Evolutionary conservation across 2,113 vertebrate genomes (phyloP).

Genomic region (Melanotaenia duboulayi): DNA sequence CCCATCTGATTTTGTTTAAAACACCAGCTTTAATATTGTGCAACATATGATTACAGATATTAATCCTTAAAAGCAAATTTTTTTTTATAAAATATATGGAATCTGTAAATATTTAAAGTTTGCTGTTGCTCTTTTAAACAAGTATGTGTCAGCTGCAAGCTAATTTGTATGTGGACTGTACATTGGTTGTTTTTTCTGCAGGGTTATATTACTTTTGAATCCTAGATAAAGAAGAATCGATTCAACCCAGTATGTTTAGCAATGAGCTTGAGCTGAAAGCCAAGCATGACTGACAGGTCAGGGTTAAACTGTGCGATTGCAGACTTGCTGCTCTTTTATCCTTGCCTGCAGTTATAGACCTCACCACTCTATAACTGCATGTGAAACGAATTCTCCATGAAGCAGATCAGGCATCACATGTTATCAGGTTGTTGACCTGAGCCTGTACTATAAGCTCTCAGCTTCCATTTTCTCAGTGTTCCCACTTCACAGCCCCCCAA

Average conservation of each 20-base stretch:
- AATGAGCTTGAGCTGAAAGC: slow-evolving; percentile 60
- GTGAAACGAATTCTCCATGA: slow-evolving; percentile 54
- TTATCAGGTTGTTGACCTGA: slow-evolving; percentile 61
- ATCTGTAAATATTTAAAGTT: background rate
- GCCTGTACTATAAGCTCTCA: slow-evolving; percentile 36
- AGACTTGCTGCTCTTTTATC: slow-evolving; percentile 48
- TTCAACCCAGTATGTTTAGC: slow-evolving; percentile 47
- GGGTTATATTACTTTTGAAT: slow-evolving; percentile 50
- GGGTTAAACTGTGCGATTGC: slow-evolving; percentile 53
- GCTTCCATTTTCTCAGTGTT: slow-evolving; percentile 35
- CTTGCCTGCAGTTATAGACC: slow-evolving; percentile 59
- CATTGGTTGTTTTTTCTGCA: slow-evolving; percentile 34
- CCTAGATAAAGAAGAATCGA: slow-evolving; percentile 51
- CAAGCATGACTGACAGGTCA: slow-evolving; percentile 59
- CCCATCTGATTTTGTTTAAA: background rate
- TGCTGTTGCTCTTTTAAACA: background rate
- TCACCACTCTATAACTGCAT: slow-evolving; percentile 23
- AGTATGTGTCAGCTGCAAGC: slow-evolving; percentile 11
- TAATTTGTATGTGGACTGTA: slow-evolving; percentile 31
- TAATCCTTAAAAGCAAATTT: background rate
- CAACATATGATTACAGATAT: too few relatives aligned
- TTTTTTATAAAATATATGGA: background rate
- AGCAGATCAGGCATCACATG: slow-evolving; percentile 52
- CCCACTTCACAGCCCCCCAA: slow-evolving; percentile 24
- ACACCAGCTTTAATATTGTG: background rate